phyloP scores from a whole-genome alignment of 2,888 invertebrate species.

The Tromatobia lineatoria region DNA sequence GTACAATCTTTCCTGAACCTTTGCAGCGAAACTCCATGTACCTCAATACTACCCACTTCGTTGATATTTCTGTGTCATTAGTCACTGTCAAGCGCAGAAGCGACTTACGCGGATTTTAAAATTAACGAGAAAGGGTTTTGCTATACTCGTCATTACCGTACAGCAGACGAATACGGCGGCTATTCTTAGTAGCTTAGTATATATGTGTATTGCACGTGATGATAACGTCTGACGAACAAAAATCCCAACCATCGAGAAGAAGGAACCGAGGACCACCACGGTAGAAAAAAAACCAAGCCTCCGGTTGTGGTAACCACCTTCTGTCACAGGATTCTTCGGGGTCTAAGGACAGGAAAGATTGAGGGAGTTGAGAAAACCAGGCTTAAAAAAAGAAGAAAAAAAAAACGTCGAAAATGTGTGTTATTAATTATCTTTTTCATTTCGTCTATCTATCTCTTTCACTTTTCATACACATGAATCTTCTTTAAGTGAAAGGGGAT shows the following conservation, averaged over 20 bases:
- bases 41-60: not conserved
- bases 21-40: not conserved
- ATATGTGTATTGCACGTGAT: not conserved
- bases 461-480: not conserved
- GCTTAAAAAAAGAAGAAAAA: conserved; percentile 59
- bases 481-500: not conserved
- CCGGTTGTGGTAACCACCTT: not conserved
- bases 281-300: not conserved
- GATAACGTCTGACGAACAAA: conserved; percentile 7
- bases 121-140: conserved; percentile 56
- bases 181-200: not conserved
- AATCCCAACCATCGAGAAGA: conserved; percentile 4
- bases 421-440: conserved; percentile 66
- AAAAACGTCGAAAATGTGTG: conserved; percentile 55
- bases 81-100: conserved; percentile 80
- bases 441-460: conserved; percentile 26
- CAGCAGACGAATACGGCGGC: not conserved
- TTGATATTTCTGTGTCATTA: conserved; percentile 72
- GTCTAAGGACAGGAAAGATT: conserved; percentile 9
- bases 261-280: not conserved
- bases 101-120: conserved; percentile 81
- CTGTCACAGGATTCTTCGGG: not conserved
- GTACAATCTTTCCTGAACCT: conserved; percentile 36
- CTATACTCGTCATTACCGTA: conserved; percentile 23
- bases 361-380: conserved; percentile 25